Conservation (phyloP, 2,797 vertebrate genomes). For the Pelochelys cantorii region DNA sequence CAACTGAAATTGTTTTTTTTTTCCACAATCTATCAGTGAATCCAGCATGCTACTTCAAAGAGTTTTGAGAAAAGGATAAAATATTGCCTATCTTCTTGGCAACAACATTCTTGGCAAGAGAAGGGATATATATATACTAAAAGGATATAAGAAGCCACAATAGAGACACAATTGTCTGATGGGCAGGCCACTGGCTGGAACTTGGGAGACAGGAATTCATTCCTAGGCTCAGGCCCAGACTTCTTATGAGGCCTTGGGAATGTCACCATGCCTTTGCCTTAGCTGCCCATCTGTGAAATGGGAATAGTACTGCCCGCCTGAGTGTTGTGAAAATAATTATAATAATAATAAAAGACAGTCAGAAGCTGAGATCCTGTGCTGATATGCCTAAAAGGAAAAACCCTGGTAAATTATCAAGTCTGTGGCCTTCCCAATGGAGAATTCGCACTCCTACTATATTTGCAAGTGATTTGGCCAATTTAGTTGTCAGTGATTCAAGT, state of each 20-base stretch:
- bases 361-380: background rate
- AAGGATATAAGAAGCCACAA: background rate
- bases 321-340: background rate
- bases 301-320: background rate
- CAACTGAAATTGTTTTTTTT: too few relatives aligned
- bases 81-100: background rate
- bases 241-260: fast-evolving
- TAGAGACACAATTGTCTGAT: background rate
- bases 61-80: background rate
- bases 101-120: fast-evolving
- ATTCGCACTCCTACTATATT: background rate
- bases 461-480: background rate
- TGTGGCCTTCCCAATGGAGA: background rate
- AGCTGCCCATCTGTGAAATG: background rate
- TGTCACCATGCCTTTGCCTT: background rate
- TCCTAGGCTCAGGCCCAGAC: background rate
- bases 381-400: background rate
- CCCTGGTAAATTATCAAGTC: background rate
- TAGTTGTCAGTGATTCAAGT: background rate
- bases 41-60: fast-evolving
- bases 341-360: background rate
- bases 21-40: background rate
- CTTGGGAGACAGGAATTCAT: background rate
- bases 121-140: background rate
- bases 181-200: background rate